A percentile compares a stretch with the other conserved stretches of the same genome.
Conservation (phyloP, 2,113 vertebrate species). For the Sardina pilchardus region DNA sequence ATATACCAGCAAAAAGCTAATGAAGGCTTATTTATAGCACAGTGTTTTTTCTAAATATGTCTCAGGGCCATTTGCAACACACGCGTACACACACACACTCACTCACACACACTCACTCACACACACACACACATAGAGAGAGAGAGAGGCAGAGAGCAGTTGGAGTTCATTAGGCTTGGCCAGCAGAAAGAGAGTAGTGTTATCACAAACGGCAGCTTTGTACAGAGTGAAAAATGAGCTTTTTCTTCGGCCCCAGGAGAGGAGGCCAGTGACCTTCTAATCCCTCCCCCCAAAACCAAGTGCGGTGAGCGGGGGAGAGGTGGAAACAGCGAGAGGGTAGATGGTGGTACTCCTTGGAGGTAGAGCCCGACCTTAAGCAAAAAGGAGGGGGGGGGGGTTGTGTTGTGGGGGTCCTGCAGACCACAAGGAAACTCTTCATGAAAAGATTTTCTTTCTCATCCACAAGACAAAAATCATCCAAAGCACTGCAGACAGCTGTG, state of each 20-base stretch:
- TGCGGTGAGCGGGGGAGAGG: conserved; percentile 14
- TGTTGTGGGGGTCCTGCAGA: conserved; percentile 44
- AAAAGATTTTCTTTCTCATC: conserved; percentile 22
- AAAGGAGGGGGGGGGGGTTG: conserved; percentile 36
- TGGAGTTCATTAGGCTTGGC: conserved; percentile 59
- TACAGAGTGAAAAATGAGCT: conserved; percentile 67
- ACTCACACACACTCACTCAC: no score
- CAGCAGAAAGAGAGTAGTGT: conserved; percentile 68
- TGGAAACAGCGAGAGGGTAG: background rate
- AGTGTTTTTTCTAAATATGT: conserved; percentile 56
- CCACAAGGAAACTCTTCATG: conserved; percentile 68
- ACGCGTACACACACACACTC: conserved; percentile 21
- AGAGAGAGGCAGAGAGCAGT: conserved; percentile 32
- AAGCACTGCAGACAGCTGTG: background rate
- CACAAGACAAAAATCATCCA: background rate
- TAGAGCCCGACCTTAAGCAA: background rate
- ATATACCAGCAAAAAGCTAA: conserved; percentile 57
- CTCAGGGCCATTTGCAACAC: conserved; percentile 39
- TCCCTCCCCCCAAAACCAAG: conserved; percentile 47
- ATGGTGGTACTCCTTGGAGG: background rate
- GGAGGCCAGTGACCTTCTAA: conserved; percentile 59
- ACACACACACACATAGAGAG: background rate
- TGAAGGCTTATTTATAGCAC: conserved; percentile 67
- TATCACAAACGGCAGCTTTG: conserved; percentile 73
- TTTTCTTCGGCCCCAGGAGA: conserved; percentile 68